Evolutionary conservation across 2,113 vertebrate species (phyloP), one percentile per base, ranked within the genome.

Genomic region (Silurus asotus): DNA sequence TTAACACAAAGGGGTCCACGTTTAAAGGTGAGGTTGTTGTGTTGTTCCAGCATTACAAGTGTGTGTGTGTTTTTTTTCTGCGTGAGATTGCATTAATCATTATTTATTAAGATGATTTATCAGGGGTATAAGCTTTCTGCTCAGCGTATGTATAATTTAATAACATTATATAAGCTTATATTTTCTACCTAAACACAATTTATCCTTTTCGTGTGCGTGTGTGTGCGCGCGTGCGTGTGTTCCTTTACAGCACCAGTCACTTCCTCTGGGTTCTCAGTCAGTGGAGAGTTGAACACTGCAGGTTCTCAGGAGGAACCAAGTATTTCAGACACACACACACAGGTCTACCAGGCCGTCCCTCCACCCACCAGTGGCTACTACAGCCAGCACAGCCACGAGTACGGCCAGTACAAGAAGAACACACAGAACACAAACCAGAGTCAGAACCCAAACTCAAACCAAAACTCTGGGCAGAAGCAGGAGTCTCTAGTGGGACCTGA

Each of bases 401-500:
- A 86, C 61, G 61, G 86, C 7, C 89, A 88, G 64, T 90, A 84
- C 62, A 84, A 84, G 37, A 89, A 88, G 28, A 72, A 78, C 10
- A 3, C 8, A 8, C 81, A 72, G 85, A 83, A 15, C 79, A 67
- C 6, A 6, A 67, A 67, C 64, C 64, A 51, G 4, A 67, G 28
- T 25, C 64, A 51, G 10, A 81, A 48, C 37, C 23, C 76, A 67
- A 67, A 28, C 51, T 61, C 23, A 49, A 84, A 55, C 75, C 80
- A 61, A 20, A 74, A 74, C 11, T 58, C 37, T 14, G 69, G 69
- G 10, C 69, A 84, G 65, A 86, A 28, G 69, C 87, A 89, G 65
- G 51, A 84, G 53, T 51, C 84, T 28, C 89, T 90, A 6, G 89
- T 90, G 49, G 89, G 89, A 49, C 89, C 89, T 53, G 86, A 90